Evolutionary conservation across 2,888 invertebrate species (phyloP), one percentile per base, ranked within the genome.

Genomic region (Tiliacea aurago): DNA sequence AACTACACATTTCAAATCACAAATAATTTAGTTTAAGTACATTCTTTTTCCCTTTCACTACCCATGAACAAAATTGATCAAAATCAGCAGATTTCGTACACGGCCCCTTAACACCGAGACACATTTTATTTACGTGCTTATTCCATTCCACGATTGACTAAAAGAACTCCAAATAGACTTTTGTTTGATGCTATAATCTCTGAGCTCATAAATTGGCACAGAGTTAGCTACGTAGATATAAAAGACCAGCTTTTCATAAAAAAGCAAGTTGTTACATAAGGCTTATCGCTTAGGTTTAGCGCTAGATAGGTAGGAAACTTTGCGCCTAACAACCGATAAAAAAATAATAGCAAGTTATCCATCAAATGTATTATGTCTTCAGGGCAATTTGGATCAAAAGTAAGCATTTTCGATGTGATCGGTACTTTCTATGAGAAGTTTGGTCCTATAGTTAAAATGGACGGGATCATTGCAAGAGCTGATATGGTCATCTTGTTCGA

Each of bases 401-500:
- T 76, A 5, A 93, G 92, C 79, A 82, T 94, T 65, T 91, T 90
- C 33, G 86, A 91, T 3, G 80, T 94, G 81, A 51, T 90, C n/a
- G 90, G 87, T 56, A 72, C 78, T 11, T 81, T 95, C 10, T 66
- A 91, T 66, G 84, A 92, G 72, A 93, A 92, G 78, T 94, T 85
- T 88, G 95, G 95, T 7, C 81, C 91, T 0, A 79, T 96, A 13
- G 93, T 95, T n/a, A 94, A 91, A 88, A 80, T 95, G 84, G 91
- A 92, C 6, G 94, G 94, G 7, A 63, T 94, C 37, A 87, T 94
- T 51, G 85, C 89, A 33, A 91, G 94, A 82, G 92, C 93, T 0
- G 82, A 87, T 67, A 89, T 94, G 86, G 91, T 96, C 33, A 78
- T 95, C 20, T 83, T 95, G 55, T 95, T 91, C 84, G 91, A 95